Evolutionary conservation across 2,888 invertebrate genomes (phyloP).

Genomic region (Machimus atricapillus): DNA sequence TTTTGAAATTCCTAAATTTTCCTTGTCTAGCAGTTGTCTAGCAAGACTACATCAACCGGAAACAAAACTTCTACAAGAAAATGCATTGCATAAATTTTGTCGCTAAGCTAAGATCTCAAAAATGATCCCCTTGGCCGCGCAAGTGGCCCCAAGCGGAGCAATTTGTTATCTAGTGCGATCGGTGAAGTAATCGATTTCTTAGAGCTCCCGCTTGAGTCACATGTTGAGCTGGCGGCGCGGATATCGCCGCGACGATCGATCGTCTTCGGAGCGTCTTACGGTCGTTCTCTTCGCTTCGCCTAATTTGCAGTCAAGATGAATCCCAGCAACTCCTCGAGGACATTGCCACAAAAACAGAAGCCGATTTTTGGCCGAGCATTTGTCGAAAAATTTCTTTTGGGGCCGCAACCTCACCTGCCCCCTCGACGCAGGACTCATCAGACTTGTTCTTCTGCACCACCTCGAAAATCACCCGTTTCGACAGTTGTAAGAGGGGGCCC

Average conservation of each 20-base stretch:
- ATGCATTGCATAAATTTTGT: background rate
- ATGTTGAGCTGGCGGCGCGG: background rate
- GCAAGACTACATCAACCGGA: background rate
- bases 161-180: background rate
- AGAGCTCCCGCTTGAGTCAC: background rate
- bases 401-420: background rate
- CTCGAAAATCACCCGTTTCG: constrained; percentile 9
- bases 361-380: constrained; percentile 38
- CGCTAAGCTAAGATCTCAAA: background rate
- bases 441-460: constrained; percentile 21
- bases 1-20: no score
- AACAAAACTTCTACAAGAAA: background rate
- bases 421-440: background rate
- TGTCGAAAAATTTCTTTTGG: constrained; percentile 33
- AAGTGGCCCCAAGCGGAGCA: background rate
- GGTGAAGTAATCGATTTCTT: background rate
- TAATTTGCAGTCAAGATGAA: constrained; percentile 35
- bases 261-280: background rate
- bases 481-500: background rate
- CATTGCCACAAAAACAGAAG: constrained; percentile 19
- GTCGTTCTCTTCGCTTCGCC: background rate
- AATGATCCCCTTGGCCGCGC: background rate
- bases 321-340: background rate
- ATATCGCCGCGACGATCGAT: background rate
- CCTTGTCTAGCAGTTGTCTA: no score